Percentiles rank a stretch among this genome's conserved stretches.
Conservation (phyloP, 2,113 vertebrate species). For the Eretmochelys imbricata region DNA sequence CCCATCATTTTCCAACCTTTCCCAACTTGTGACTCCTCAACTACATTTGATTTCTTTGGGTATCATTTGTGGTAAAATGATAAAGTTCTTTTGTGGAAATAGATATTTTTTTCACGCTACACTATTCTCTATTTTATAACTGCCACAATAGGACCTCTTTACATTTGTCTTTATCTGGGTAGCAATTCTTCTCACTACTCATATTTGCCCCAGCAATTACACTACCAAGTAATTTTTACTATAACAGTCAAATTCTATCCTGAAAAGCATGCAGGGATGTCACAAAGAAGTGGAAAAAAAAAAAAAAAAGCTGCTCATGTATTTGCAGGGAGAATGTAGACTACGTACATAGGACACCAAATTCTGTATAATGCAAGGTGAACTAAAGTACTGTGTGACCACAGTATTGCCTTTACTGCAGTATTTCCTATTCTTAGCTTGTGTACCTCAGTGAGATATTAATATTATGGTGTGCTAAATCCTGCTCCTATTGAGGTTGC, state of each 20-base stretch:
- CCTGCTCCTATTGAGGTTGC: not conserved
- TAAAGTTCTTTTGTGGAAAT: not conserved
- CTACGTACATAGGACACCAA: not conserved
- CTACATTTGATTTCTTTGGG: not conserved
- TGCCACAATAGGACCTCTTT: not conserved
- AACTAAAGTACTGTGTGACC: not conserved
- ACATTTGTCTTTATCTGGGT: not conserved
- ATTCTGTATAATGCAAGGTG: not conserved
- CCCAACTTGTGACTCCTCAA: not conserved
- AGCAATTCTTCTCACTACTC: not conserved
- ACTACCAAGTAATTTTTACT: not conserved
- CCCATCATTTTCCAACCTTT: not conserved
- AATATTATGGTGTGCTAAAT: accelerated
- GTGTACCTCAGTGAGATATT: accelerated
- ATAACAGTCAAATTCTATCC: not conserved
- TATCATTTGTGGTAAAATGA: not conserved
- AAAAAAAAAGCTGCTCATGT: not conserved
- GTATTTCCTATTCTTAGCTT: not conserved
- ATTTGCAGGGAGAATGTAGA: not conserved
- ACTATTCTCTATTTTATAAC: not conserved
- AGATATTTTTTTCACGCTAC: not conserved
- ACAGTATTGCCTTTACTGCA: not conserved
- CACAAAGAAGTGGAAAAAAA: not conserved
- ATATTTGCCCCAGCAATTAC: not conserved
- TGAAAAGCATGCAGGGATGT: no score